Evolutionary conservation across 2,888 invertebrate species (phyloP).

Genomic region (Rotaria socialis): DNA sequence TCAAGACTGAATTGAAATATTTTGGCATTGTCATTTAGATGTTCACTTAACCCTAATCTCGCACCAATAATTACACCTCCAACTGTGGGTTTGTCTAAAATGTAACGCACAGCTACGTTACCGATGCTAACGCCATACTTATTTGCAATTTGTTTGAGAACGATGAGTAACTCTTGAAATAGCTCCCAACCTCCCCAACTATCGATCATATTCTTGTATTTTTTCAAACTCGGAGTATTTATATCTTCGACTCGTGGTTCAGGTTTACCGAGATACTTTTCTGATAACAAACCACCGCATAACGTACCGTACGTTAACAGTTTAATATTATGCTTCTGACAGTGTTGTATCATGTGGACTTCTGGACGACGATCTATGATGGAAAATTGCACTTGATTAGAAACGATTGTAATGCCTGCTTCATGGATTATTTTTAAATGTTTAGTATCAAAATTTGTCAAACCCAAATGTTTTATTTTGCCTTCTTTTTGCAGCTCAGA

Average conservation of each 20-base stretch:
- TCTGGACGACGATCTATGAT: neutral
- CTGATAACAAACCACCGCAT: neutral
- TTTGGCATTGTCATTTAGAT: neutral
- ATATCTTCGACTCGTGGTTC: neutral
- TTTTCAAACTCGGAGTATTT: neutral
- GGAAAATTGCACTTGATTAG: slow-evolving; percentile 2
- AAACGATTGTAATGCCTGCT: neutral
- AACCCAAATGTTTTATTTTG: neutral
- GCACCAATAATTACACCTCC: neutral
- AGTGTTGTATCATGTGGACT: neutral
- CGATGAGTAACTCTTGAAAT: neutral
- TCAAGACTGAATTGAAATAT: neutral
- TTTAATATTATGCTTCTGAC: neutral
- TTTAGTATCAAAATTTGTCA: neutral
- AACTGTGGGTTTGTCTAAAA: neutral
- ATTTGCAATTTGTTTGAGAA: neutral
- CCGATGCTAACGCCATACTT: neutral
- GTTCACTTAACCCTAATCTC: neutral
- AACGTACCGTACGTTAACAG: neutral
- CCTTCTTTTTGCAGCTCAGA: neutral
- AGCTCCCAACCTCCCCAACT: neutral
- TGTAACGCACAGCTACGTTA: neutral
- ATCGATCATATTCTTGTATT: neutral
- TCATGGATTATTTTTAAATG: neutral
- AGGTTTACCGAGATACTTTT: neutral